Conservation (phyloP, 2,113 vertebrate genomes). For the Oplegnathus fasciatus region DNA sequence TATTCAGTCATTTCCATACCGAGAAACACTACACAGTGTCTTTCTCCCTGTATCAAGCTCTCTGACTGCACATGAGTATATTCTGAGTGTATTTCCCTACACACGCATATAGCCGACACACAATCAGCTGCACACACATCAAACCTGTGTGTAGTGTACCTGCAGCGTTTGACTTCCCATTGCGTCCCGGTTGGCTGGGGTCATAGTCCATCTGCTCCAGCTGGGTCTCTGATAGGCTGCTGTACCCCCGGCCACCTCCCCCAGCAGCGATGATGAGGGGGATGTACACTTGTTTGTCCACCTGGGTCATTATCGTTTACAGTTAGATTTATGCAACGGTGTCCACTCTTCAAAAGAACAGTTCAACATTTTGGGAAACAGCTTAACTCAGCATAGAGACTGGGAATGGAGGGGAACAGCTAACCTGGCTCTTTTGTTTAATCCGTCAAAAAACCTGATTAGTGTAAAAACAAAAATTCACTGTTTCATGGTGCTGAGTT, state of each 20-base stretch:
- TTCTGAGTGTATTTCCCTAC: not conserved
- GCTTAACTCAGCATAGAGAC: not conserved
- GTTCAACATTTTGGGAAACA: not conserved
- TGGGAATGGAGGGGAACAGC: not conserved
- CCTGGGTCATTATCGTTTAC: slow-evolving; percentile 80
- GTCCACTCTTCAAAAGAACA: not conserved
- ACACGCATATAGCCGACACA: not conserved
- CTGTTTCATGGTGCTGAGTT: not conserved
- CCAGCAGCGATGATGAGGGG: slow-evolving; percentile 96
- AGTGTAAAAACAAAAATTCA: not conserved
- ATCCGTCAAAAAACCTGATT: not conserved
- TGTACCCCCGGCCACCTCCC: slow-evolving; percentile 95
- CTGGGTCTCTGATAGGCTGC: slow-evolving; percentile 81
- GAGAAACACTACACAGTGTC: not conserved
- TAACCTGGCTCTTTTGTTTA: not conserved
- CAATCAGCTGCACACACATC: not conserved
- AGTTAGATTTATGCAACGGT: slow-evolving; percentile 2
- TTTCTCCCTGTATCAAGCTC: not conserved
- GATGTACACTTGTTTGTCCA: slow-evolving; percentile 87
- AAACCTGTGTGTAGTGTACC: slow-evolving; percentile 78
- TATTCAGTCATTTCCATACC: not conserved
- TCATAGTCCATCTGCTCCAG: slow-evolving; percentile 92
- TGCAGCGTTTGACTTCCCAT: slow-evolving; percentile 93
- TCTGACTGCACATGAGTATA: not conserved
- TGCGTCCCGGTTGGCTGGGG: slow-evolving; percentile 88